phyloP scores from a whole-genome alignment of 1,140 invertebrate genomes.

The Leptopilina clavipes region DNA sequence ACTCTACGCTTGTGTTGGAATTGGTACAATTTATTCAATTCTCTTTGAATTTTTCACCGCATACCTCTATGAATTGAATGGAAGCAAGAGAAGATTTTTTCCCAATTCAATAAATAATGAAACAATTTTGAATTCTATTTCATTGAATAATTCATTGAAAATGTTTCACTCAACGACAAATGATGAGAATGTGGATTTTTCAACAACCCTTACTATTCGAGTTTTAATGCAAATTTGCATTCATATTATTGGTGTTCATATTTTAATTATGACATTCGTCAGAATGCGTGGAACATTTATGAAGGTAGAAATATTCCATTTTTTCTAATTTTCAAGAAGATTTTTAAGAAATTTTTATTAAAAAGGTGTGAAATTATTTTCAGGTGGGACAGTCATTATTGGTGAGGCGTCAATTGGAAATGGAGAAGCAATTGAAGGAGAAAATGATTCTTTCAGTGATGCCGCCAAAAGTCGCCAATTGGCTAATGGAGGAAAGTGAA shows the following conservation, averaged over 20 bases:
- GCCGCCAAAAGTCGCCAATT: constrained; percentile 92
- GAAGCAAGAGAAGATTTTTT: constrained; percentile 29
- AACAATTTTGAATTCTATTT: background rate
- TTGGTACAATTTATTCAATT: constrained; percentile 87
- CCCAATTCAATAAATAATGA: too few relatives aligned
- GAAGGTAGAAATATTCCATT: constrained; percentile 80
- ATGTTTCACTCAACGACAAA: background rate
- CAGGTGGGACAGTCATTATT: constrained; percentile 86
- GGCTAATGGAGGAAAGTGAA: constrained; percentile 86
- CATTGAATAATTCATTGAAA: background rate
- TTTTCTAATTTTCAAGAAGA: background rate
- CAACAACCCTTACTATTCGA: constrained; percentile 81
- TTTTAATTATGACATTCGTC: constrained; percentile 93
- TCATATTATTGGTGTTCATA: constrained; percentile 94
- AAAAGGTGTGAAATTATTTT: background rate
- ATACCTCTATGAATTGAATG: constrained; percentile 58
- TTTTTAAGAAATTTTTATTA: background rate
- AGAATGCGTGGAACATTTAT: constrained; percentile 96
- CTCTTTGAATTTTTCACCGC: constrained; percentile 83
- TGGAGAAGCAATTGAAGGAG: constrained; percentile 95
- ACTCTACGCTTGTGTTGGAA: constrained; percentile 86
- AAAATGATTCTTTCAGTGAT: constrained; percentile 98
- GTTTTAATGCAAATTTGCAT: constrained; percentile 90
- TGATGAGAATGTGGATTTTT: constrained; percentile 61
- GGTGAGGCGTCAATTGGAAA: constrained; percentile 90